Base-by-base conservation (phyloP, 2,113 vertebrate genomes). In the Uria lomvia region DNA sequence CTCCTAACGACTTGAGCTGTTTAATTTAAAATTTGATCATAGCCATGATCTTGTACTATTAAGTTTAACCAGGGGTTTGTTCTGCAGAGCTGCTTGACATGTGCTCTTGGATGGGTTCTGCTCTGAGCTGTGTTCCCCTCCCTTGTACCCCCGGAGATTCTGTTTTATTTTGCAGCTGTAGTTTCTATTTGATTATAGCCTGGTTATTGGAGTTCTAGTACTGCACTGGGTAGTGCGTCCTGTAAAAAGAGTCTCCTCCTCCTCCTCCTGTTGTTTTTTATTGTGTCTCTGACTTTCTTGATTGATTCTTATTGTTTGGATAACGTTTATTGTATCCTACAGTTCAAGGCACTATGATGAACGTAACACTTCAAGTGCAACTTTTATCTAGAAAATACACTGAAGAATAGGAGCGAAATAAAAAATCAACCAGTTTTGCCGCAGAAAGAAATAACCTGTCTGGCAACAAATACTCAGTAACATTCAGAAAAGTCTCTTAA, bases 121-220 rank as follows among this genome's bases (percentile, higher is more conserved):
- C 43, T 90, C n/a, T 20, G 47, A 79, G 32, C 27, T 78, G 27
- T 13, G 17, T 16, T 86, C 23, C 16, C 20, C 27, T 63, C 6
- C 4, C 7, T 3, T 22, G 12, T 63, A 24, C 5, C 17, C 6
- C 1, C 6, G 0, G 53, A 60, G 26, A 76, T 50, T 81, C 15
- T 55, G 2, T 68, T 83, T 90, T 45, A 62, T 42, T 89, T 68
- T 86, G 53, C 36, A 76, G 34, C 23, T 73, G 24, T 29, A 76
- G 11, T 29, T 88, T 83, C 79, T 30, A 43, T 52, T 34, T 70
- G 6, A n/a, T 70, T 84, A 63, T 26, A 52, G 58, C 5, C 27
- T 65, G 19, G 11, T 42, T 67, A 16, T 47, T 2, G 8, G 53
- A 34, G 6, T 76, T 68, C 32, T 60, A 47, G 43, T 43, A 14